phyloP scores from a whole-genome alignment of 1,140 invertebrate genomes.

The Drosophila baimaii region DNA sequence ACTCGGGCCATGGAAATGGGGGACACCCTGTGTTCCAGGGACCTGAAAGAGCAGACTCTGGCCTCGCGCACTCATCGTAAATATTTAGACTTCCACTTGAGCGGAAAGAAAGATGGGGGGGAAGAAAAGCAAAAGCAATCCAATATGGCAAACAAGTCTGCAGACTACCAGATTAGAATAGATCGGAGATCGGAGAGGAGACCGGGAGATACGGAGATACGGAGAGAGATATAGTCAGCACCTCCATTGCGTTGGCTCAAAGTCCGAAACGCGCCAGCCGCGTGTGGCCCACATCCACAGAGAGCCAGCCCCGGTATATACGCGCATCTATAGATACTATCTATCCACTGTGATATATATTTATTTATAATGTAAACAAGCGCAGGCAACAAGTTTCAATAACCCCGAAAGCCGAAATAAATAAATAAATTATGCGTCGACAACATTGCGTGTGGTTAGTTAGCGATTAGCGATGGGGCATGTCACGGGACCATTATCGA shows the following conservation, averaged over 20 bases:
- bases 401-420: slow-evolving; percentile 54
- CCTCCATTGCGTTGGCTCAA: slow-evolving; percentile 60
- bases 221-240: slow-evolving; percentile 3
- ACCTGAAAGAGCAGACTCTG: slow-evolving; percentile 11
- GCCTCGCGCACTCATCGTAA: slow-evolving; percentile 22
- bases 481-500: slow-evolving; percentile 19
- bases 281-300: slow-evolving; percentile 40
- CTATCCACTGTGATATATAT: slow-evolving; percentile 42
- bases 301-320: slow-evolving; percentile 8
- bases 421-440: slow-evolving; percentile 43
- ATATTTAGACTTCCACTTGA: slow-evolving; percentile 42
- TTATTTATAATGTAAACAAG: slow-evolving; percentile 67
- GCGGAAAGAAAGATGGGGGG: slow-evolving; percentile 15
- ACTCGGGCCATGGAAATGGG: not conserved
- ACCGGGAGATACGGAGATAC: slow-evolving; percentile 4
- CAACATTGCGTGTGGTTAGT: slow-evolving; percentile 56
- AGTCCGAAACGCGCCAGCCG: slow-evolving; percentile 48
- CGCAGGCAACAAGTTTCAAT: slow-evolving; percentile 74
- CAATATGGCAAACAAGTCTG: slow-evolving; percentile 58
- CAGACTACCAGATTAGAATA: slow-evolving; percentile 42
- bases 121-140: slow-evolving; percentile 38
- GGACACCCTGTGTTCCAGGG: slow-evolving; percentile 41
- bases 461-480: slow-evolving; percentile 44
- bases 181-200: slow-evolving; percentile 41
- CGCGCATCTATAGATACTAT: slow-evolving; percentile 12